Base-by-base conservation (phyloP, 37 sponge, comb jelly and placozoan genomes). In the Sycon ciliatum region DNA sequence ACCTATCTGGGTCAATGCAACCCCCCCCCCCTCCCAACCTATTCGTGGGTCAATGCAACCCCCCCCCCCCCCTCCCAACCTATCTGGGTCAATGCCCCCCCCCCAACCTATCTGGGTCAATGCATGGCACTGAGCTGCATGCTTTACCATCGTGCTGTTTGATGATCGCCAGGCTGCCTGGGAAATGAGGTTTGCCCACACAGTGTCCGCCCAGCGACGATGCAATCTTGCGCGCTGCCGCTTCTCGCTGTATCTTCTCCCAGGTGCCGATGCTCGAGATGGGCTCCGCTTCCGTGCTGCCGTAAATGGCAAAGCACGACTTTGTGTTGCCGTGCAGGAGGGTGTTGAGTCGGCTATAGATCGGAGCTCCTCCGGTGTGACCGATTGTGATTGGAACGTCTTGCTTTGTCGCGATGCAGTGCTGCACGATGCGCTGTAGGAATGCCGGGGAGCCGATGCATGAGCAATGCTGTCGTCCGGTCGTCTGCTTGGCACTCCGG, bases 201-300 rank as follows among this genome's bases (percentile, higher is more conserved):
- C 86, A 90, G 32, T 38, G 80, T 0, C 86, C 90, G 1, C 56
- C 78, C 0, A 56, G 65, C 7, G 26, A 6, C n/a, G n/a, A n/a
- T n/a, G n/a, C n/a, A 11, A 60, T 60, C 7, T 23, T 11, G 27
- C 9, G 24, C 0, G 39, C 20, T 1, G 37, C 75, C 64, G 82
- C 83, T 46, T 79, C 42, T 3, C 1, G 46, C 55, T 65, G 55
- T 69, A 82, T 38, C 71, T 85, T 85, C 68, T 80, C 83, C 31
- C 30, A 36, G 0, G 80, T 80, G 36, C 39, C 65, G 5, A 85
- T 79, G 38, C 68, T 39, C 67, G 80, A 73, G 23, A 90, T 77
- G 0, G 90, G 90, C 56, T 90, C 90, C 26, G 80, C 86, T 65
- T 90, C 90, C 3, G 90, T 90, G 56, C 83, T 76, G 3, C 90